Percentiles rank a stretch among this genome's conserved stretches.
Evolutionary conservation across 1,140 invertebrate genomes (phyloP).

Genomic region (Acromyrmex echinatior): DNA sequence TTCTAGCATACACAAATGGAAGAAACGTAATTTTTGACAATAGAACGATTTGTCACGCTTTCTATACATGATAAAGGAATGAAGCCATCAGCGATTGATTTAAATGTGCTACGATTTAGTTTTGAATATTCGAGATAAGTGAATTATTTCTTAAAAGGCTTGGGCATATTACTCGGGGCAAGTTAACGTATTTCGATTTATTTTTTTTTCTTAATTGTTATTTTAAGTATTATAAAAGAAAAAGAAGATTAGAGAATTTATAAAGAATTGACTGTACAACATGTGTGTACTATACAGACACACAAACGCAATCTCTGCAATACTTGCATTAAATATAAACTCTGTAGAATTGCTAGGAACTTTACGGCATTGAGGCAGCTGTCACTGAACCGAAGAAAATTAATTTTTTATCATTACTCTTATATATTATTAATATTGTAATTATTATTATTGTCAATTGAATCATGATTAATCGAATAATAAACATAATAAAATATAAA

Average conservation of each 20-base stretch:
- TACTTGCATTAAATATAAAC: slow-evolving; percentile 74
- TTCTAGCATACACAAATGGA: slow-evolving; percentile 47
- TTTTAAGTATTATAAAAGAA: slow-evolving; percentile 44
- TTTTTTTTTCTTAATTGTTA: slow-evolving; percentile 28
- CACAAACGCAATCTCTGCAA: slow-evolving; percentile 36
- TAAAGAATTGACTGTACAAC: slow-evolving; percentile 30
- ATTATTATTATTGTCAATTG: slow-evolving; percentile 77
- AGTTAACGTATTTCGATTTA: neutral
- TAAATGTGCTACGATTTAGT: slow-evolving; percentile 34
- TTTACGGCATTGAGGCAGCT: slow-evolving; percentile 87
- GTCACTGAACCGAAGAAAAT: slow-evolving; percentile 85
- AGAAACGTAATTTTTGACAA: slow-evolving; percentile 29
- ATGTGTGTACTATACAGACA: slow-evolving; percentile 24
- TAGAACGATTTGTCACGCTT: slow-evolving; percentile 26
- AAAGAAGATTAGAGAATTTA: neutral
- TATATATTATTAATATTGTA: slow-evolving; percentile 68
- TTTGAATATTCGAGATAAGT: slow-evolving; percentile 3
- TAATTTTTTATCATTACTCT: slow-evolving; percentile 83
- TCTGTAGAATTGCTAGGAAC: slow-evolving; percentile 86
- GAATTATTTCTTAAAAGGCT: slow-evolving; percentile 26
- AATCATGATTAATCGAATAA: slow-evolving; percentile 79
- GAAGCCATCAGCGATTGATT: neutral
- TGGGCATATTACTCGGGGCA: slow-evolving; percentile 23
- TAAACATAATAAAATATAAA: slow-evolving; percentile 82
- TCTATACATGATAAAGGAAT: neutral